These are phyloP conservation scores for Strigamia transsilvanica DNA, from an alignment of 2,888 invertebrate species.

Conservation along the genomic window DNA sequence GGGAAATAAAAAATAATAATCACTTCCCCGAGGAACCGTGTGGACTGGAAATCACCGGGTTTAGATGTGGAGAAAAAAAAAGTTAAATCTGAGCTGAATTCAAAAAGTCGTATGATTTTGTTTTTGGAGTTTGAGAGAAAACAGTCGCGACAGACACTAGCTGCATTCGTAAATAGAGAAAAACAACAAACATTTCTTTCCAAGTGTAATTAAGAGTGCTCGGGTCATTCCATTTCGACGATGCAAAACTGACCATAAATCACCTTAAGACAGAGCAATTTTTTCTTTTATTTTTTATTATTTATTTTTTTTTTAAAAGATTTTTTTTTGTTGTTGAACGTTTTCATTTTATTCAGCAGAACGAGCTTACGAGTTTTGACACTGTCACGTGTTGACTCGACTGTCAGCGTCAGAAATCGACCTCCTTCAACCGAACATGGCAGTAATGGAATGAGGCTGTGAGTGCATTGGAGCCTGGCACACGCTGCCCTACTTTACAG, in stretches of 20 bases:
- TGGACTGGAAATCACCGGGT: neutral
- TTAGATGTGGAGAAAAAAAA: neutral
- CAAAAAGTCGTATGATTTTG: too few species aligned
- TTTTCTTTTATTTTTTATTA: neutral
- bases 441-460: conserved; percentile 49
- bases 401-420: conserved; percentile 48
- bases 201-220: too few species aligned
- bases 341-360: neutral
- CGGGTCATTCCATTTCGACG: too few species aligned
- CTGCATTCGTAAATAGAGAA: too few species aligned
- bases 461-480: conserved; percentile 40
- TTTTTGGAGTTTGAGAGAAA: too few species aligned
- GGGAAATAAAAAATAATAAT: conserved; percentile 27
- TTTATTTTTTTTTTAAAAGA: too few species aligned
- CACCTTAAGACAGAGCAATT: too few species aligned
- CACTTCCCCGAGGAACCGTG: neutral
- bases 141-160: too few species aligned
- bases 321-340: neutral
- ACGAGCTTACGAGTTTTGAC: conserved; percentile 13
- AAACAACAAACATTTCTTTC: too few species aligned
- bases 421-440: conserved; percentile 49
- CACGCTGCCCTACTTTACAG: conserved; percentile 48
- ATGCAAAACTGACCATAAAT: too few species aligned
- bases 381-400: conserved; percentile 45
- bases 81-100: too few species aligned